Evolutionary conservation across 2,888 invertebrate genomes (phyloP), one percentile per base, ranked within the genome.

Genomic region (Cremastobaeus sp.): DNA sequence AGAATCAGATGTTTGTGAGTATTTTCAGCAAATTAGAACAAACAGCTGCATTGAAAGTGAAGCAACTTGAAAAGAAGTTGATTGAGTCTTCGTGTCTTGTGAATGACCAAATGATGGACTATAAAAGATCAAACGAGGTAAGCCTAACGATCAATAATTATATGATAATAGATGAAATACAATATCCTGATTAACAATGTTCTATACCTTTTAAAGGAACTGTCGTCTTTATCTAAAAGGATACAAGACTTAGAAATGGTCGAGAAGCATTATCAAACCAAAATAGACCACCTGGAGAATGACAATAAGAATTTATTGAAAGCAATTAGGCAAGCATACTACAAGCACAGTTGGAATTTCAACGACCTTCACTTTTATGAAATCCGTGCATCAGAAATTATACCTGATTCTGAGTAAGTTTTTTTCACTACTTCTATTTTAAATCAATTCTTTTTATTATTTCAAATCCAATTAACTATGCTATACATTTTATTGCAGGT

Each of bases 21-120:
- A 91, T 92, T 1, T 91, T 94, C 0, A 91, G 92, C 82, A 92
- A 93, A 79, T 83, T 94, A 79, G 93, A 94, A 85, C 84, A 88
- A 17, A 92, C 93, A 79, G 92, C 93, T 45, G 90, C 90, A 14
- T 86, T 89, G 48, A 89, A 91, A 77, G 90, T 93, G 15, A 85
- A 89, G 73, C 81, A 90, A 65, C 83, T 92, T 32, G 90, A 91
- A 81, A 89, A 89, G 41, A 90, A 90, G 80, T 84, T 91, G 54
- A 85, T 87, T 37, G 88, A 88, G 65, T 89, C 89, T 9, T 88
- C 90, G 25, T 81, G 80, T 76, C 77, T 85, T 25, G 82, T 88
- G 3, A 78, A 83, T 18, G 83, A 82, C 11, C 85, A 83, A 68
- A 83, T 83, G 77, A 69, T 78, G 37, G 77, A 77, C 20, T 78